These are phyloP conservation scores for Criorhina ranunculi DNA, from an alignment of 2,888 invertebrate species.

Conservation along the genomic window DNA sequence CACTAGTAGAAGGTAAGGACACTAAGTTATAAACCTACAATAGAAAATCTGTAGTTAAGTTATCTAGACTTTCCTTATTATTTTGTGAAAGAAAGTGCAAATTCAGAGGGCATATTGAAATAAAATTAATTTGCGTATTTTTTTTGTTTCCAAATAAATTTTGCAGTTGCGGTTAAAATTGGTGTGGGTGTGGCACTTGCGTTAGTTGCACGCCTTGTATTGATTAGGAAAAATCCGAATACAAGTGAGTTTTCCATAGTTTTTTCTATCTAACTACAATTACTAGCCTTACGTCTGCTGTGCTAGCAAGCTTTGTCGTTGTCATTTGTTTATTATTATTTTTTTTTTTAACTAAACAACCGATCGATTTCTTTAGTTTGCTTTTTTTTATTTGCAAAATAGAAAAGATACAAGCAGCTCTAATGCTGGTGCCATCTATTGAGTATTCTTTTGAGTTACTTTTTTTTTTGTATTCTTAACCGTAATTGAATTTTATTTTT, in stretches of 20 bases:
- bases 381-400: constrained; percentile 25
- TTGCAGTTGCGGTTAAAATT: constrained; percentile 95
- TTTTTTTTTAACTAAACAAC: constrained; percentile 55
- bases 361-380: constrained; percentile 26
- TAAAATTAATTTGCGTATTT: constrained; percentile 76
- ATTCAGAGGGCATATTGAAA: constrained; percentile 66
- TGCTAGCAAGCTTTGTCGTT: constrained; percentile 56
- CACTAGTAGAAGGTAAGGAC: too few relatives aligned
- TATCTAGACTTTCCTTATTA: not conserved
- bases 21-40: not conserved
- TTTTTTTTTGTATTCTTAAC: constrained; percentile 12
- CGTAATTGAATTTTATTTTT: constrained; percentile 26
- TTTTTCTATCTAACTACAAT: constrained; percentile 59
- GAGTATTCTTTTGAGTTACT: not conserved
- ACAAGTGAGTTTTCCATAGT: constrained; percentile 83
- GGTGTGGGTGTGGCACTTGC: constrained; percentile 93
- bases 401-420: not conserved
- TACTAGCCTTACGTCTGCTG: constrained; percentile 36
- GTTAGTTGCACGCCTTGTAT: constrained; percentile 93
- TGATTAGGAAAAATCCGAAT: constrained; percentile 89
- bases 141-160: constrained; percentile 84
- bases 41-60: not conserved
- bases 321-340: constrained; percentile 3
- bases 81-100: constrained; percentile 82
- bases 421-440: constrained; percentile 8